Percentiles rank a stretch among this genome's conserved stretches.
phyloP scores from a whole-genome alignment of 2,888 invertebrate genomes.

The Deilephila porcellus region DNA sequence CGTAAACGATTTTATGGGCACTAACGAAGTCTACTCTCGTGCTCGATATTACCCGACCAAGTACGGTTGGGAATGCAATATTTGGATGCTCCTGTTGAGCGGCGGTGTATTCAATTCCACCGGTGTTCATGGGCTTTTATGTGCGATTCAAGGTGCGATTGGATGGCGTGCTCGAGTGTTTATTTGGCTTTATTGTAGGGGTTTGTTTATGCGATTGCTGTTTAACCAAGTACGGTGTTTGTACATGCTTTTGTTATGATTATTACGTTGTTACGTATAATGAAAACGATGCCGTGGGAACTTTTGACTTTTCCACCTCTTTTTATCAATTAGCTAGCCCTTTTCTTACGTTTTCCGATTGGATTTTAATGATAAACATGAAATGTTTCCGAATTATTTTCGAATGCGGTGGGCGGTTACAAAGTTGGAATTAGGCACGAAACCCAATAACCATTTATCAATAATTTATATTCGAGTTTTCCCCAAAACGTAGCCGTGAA shows the following conservation, averaged over 20 bases:
- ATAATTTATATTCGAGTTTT: slow-evolving; percentile 81
- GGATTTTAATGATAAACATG: slow-evolving; percentile 42
- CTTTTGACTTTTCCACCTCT: slow-evolving; percentile 49
- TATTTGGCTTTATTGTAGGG: slow-evolving; percentile 85
- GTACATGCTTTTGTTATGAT: slow-evolving; percentile 83
- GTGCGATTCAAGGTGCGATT: slow-evolving; percentile 85
- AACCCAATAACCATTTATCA: slow-evolving; percentile 79
- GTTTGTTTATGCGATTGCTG: slow-evolving; percentile 85
- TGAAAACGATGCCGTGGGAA: slow-evolving; percentile 70
- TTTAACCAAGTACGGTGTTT: slow-evolving; percentile 83
- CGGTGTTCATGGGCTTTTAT: slow-evolving; percentile 83
- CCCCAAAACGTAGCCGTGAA: slow-evolving; percentile 83
- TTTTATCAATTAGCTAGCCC: slow-evolving; percentile 43
- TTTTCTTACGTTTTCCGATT: slow-evolving; percentile 48
- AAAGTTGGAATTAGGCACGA: slow-evolving; percentile 71
- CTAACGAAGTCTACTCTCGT: slow-evolving; percentile 81
- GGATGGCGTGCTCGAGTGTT: slow-evolving; percentile 84
- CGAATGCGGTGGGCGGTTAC: slow-evolving; percentile 53
- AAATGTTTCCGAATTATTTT: slow-evolving; percentile 48
- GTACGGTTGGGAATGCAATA: slow-evolving; percentile 79
- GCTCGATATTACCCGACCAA: slow-evolving; percentile 81
- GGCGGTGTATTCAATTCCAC: slow-evolving; percentile 80
- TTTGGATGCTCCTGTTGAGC: slow-evolving; percentile 79
- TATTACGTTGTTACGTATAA: slow-evolving; percentile 81
- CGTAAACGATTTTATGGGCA: slow-evolving; percentile 84